Evolutionary conservation across 2,888 invertebrate genomes (phyloP).

Genomic region (Coenonympha glycerion): DNA sequence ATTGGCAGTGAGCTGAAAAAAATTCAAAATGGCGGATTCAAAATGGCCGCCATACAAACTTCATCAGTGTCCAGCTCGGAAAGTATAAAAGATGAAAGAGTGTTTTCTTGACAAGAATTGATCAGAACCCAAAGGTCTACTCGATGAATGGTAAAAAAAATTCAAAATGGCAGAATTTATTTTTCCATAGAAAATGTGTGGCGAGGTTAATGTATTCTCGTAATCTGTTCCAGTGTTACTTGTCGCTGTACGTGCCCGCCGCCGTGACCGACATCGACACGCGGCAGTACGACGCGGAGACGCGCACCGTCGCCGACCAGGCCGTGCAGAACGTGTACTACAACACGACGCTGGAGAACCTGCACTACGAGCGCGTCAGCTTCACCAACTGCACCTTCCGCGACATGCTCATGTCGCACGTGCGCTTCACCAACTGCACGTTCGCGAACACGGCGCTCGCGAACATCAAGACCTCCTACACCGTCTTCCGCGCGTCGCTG

Average conservation of each 20-base stretch:
- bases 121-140: too few relatives aligned
- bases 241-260: conserved; percentile 73
- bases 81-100: too few relatives aligned
- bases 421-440: conserved; percentile 81
- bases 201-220: too few relatives aligned
- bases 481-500: conserved; percentile 77
- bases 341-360: conserved; percentile 78
- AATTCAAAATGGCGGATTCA: too few relatives aligned
- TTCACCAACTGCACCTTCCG: conserved; percentile 81
- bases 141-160: too few relatives aligned
- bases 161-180: too few relatives aligned
- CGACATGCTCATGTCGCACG: conserved; percentile 82
- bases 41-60: too few relatives aligned
- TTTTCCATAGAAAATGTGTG: too few relatives aligned
- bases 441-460: conserved; percentile 81
- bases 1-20: too few relatives aligned
- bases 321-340: conserved; percentile 64
- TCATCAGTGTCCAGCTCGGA: too few relatives aligned
- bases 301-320: conserved; percentile 43
- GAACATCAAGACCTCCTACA: conserved; percentile 82
- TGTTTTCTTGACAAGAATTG: too few relatives aligned
- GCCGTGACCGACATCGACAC: conserved; percentile 63
- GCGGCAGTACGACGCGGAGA: conserved; percentile 45
- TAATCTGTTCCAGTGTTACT: conserved; percentile 74
- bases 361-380: conserved; percentile 74